Conservation (phyloP, 2,888 invertebrate genomes). For the Euclidia mi region DNA sequence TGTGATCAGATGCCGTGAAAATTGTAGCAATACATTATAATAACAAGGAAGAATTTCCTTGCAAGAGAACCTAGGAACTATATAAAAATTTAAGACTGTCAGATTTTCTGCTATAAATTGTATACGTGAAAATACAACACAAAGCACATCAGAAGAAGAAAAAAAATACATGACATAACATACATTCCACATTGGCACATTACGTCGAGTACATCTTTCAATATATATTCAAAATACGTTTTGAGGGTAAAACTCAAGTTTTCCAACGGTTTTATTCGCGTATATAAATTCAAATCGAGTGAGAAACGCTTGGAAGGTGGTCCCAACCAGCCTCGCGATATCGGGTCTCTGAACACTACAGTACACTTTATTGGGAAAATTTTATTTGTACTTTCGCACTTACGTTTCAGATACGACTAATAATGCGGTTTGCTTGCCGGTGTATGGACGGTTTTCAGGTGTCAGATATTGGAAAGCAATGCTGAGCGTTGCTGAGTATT, state of each 20-base stretch:
- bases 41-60: too few species aligned
- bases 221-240: constrained; percentile 53
- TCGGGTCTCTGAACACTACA: constrained; percentile 25
- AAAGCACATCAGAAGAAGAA: neutral
- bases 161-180: neutral
- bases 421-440: constrained; percentile 23
- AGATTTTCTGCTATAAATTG: too few species aligned
- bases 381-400: constrained; percentile 58
- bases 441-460: neutral
- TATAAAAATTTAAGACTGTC: too few species aligned
- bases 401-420: constrained; percentile 24
- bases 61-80: too few species aligned
- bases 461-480: constrained; percentile 6
- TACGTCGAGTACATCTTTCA: constrained; percentile 24
- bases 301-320: constrained; percentile 48
- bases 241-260: constrained; percentile 49
- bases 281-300: constrained; percentile 72
- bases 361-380: constrained; percentile 59
- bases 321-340: constrained; percentile 55
- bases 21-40: too few species aligned
- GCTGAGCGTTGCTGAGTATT: too few species aligned
- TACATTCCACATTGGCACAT: constrained; percentile 10
- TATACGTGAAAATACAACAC: neutral
- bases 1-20: too few species aligned
- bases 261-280: constrained; percentile 47